Base-by-base conservation (phyloP, 2,113 vertebrate genomes). In the Oenanthe oenanthe region DNA sequence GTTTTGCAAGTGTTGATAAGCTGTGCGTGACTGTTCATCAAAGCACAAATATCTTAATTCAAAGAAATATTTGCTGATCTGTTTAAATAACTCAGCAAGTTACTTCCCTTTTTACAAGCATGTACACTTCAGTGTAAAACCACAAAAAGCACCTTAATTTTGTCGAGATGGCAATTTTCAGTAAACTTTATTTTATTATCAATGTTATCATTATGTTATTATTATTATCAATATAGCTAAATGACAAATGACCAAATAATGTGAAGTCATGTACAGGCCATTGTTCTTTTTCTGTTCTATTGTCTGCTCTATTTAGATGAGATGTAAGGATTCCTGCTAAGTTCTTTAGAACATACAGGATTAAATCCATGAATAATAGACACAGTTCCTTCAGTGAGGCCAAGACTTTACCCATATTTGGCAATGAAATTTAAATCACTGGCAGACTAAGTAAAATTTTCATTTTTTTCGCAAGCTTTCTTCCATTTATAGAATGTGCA, bases 51-150 rank as follows among this genome's bases (percentile, higher is more conserved):
- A 50, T 9, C 43, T 74, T 54, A 1, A 48, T 54, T 45, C 29
- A 58, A n/a, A 54, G 38, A 81, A 16, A 40, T 61, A 70, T 50
- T 73, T 91, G 20, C 38, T 57, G 15, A 28, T 68, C 45, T 80
- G 24, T 73, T 75, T 40, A 65, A 72, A 14, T 31, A 79, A 60
- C 11, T 66, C 81, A 91, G 47, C 6, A 84, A 70, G 80, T 79
- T 32, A 48, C 4, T 21, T 62, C 18, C 9, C 4, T 65, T 83
- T 89, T 61, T 48, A 40, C 58, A 65, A 86, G 11, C 31, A 15
- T 21, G 1, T 36, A 34, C 1, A 2, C 14, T 73, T 91, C 0
- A 1, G 19, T 25, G 17, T 66, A 29, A 68, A 68, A 56, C 9
- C 24, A 60, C 19, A 60, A 16, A 51, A 75, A 86, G 13, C 32